Conservation (phyloP, 1,140 invertebrate genomes). For the Drosophila busckii region DNA sequence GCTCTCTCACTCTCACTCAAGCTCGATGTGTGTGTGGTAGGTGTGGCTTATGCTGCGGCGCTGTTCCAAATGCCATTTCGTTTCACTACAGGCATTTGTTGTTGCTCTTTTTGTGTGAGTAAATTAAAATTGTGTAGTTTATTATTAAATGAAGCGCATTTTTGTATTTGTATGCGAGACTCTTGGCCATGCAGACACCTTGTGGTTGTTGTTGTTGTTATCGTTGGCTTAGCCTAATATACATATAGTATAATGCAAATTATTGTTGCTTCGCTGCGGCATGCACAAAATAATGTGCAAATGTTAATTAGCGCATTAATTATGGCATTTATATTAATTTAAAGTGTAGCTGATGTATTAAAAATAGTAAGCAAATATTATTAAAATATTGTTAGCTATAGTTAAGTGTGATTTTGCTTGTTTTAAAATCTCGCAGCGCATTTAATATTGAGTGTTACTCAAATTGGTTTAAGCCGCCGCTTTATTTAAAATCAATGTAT, state of each 20-base stretch:
- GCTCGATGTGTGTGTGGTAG: slow-evolving; percentile 11
- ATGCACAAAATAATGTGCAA: slow-evolving; percentile 68
- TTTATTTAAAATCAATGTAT: too few relatives aligned
- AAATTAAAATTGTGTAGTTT: slow-evolving; percentile 79
- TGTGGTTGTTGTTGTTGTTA: too few relatives aligned
- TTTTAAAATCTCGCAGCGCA: too few relatives aligned
- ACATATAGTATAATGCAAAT: slow-evolving; percentile 43
- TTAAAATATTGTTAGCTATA: too few relatives aligned
- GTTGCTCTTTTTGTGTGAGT: slow-evolving; percentile 46
- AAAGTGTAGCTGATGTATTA: too few relatives aligned
- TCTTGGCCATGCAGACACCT: slow-evolving; percentile 20
- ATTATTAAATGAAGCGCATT: slow-evolving; percentile 79
- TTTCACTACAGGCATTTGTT: slow-evolving; percentile 27
- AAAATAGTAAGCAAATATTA: too few relatives aligned
- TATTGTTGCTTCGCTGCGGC: slow-evolving; percentile 27
- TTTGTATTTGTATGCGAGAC: slow-evolving; percentile 63
- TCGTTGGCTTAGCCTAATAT: too few relatives aligned
- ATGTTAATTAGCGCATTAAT: slow-evolving; percentile 73
- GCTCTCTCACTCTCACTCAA: slow-evolving; percentile 5
- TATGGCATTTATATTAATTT: slow-evolving; percentile 56
- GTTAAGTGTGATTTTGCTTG: too few relatives aligned
- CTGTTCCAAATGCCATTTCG: slow-evolving; percentile 37
- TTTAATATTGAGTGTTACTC: too few relatives aligned
- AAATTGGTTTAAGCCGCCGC: too few relatives aligned
- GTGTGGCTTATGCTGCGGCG: slow-evolving; percentile 37